Conservation (phyloP, 1,140 invertebrate genomes). For the Hypothenemus hampei region DNA sequence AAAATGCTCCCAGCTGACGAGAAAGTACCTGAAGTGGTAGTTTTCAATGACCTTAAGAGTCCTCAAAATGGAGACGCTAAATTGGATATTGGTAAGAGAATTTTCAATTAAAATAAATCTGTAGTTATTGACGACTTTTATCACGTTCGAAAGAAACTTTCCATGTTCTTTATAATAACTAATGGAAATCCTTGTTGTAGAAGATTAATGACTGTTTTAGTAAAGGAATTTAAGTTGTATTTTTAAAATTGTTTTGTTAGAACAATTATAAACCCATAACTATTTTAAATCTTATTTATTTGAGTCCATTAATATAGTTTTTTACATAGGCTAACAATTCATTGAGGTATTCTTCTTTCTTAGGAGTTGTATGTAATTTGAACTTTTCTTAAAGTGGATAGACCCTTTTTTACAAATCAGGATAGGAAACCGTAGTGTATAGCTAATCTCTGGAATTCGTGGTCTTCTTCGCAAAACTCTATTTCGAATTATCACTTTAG, state of each 20-base stretch:
- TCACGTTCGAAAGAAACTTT: not conserved
- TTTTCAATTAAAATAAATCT: not conserved
- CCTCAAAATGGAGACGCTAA: conserved; percentile 78
- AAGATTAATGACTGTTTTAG: not conserved
- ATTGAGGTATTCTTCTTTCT: no score
- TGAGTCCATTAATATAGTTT: no score
- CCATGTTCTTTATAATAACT: no score
- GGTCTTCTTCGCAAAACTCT: no score
- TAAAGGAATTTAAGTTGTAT: not conserved
- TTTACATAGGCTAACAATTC: no score
- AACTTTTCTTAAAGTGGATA: no score
- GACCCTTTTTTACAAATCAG: no score
- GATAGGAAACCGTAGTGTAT: no score
- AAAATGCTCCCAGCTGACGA: conserved; percentile 61
- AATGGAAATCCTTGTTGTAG: not conserved
- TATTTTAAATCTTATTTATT: no score
- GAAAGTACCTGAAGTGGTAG: conserved; percentile 60
- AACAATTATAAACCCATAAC: not conserved
- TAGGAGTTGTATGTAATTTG: no score
- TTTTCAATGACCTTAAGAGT: conserved; percentile 53
- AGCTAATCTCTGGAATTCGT: no score
- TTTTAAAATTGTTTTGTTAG: not conserved
- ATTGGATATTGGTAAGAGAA: conserved; percentile 68
- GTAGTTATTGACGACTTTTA: not conserved
- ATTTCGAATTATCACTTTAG: no score